Evolutionary conservation across 2,888 invertebrate genomes (phyloP).

Genomic region (Lacanobia wlatinum): DNA sequence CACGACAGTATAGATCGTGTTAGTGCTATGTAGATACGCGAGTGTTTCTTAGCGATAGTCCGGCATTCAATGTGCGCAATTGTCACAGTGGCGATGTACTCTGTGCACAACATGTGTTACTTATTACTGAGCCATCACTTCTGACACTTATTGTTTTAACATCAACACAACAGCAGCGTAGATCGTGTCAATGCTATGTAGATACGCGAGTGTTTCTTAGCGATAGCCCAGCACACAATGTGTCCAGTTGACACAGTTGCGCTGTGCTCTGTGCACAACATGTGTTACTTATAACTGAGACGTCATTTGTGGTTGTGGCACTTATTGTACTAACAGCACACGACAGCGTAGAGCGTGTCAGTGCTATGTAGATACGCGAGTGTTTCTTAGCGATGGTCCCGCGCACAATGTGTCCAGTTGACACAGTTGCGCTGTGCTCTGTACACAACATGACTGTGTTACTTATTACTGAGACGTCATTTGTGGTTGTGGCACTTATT

Average conservation of each 20-base stretch:
- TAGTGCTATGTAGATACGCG: conserved; percentile 37
- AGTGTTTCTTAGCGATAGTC: conserved; percentile 49
- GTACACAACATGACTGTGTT: no score
- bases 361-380: no score
- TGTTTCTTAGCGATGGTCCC: no score
- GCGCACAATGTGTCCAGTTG: no score
- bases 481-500: no score
- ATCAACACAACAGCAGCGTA: conserved; percentile 22
- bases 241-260: conserved; percentile 57
- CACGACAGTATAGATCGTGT: conserved; percentile 28
- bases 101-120: conserved; percentile 56
- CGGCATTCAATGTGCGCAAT: conserved; percentile 45
- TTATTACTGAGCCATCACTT: conserved; percentile 42
- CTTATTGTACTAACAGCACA: no score
- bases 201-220: conserved; percentile 47
- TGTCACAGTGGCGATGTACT: conserved; percentile 52
- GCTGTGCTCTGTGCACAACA: conserved; percentile 46
- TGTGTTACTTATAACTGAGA: conserved; percentile 52
- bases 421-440: no score
- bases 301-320: conserved; percentile 23
- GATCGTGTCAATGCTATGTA: conserved; percentile 34
- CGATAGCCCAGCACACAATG: conserved; percentile 43
- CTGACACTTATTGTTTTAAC: background rate
- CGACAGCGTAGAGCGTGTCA: no score
- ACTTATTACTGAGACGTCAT: no score